Conservation (phyloP, 2,113 vertebrate genomes). For the Nycticryphes semicollaris region DNA sequence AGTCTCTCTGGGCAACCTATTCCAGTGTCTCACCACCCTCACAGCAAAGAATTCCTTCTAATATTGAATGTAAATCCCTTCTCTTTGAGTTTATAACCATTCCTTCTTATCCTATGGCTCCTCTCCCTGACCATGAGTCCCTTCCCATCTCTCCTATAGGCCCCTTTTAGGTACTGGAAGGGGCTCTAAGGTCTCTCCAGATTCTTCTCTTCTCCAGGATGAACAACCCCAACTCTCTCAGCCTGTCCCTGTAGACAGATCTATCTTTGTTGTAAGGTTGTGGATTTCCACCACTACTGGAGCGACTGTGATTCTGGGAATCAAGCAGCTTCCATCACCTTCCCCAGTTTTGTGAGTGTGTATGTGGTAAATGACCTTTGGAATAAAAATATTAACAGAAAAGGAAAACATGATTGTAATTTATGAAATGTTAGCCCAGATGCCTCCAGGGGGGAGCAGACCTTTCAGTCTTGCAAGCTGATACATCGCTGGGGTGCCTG, state of each 20-base stretch:
- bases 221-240: too few species aligned
- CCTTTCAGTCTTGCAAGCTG: slow-evolving; percentile 46
- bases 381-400: slow-evolving; percentile 68
- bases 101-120: too few species aligned
- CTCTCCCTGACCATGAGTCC: too few species aligned
- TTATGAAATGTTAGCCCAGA: slow-evolving; percentile 58
- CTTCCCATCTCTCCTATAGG: too few species aligned
- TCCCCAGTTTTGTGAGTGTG: neutral
- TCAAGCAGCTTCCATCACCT: neutral
- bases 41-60: too few species aligned
- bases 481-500: neutral
- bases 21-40: too few species aligned
- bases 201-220: too few species aligned
- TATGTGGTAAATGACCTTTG: slow-evolving; percentile 62
- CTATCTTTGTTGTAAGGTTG: neutral
- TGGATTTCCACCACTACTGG: neutral
- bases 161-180: too few species aligned
- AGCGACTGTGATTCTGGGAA: neutral
- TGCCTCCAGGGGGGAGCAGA: slow-evolving; percentile 15
- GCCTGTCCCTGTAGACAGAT: neutral
- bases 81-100: too few species aligned
- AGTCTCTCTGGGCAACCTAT: too few species aligned
- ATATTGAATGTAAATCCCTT: too few species aligned
- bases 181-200: too few species aligned
- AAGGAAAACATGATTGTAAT: slow-evolving; percentile 69